Percentiles rank a stretch among this genome's conserved stretches.
Evolutionary conservation across 1,140 invertebrate species (phyloP).

Genomic region (Ostrea denselamellosa): DNA sequence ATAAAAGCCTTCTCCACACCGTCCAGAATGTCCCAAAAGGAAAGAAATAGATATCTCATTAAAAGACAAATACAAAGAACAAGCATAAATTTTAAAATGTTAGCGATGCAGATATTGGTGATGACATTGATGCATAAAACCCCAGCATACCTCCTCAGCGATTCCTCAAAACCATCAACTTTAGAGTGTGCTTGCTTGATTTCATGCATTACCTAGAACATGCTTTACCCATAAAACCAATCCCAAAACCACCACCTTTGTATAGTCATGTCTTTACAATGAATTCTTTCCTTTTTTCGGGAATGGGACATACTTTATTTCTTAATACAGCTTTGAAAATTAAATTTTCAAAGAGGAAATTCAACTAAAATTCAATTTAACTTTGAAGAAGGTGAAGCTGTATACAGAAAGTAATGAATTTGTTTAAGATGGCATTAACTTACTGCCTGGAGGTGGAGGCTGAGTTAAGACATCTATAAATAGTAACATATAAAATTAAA

Average conservation of each 20-base stretch:
- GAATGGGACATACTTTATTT: not conserved
- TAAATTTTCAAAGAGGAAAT: not conserved
- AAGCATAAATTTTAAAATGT: too few species aligned
- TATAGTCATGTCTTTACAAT: not conserved
- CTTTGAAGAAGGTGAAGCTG: not conserved
- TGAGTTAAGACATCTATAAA: constrained; percentile 57
- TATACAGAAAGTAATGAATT: not conserved
- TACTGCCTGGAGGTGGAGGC: constrained; percentile 68
- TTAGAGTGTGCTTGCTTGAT: not conserved
- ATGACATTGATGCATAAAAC: not conserved
- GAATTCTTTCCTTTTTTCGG: not conserved
- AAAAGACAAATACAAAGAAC: too few species aligned
- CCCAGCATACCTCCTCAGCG: not conserved
- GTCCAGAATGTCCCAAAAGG: too few species aligned
- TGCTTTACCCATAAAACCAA: constrained; percentile 21
- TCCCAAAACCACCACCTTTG: not conserved
- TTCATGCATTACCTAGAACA: not conserved
- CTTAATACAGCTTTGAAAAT: not conserved
- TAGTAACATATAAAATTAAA: constrained; percentile 46
- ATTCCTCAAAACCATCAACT: not conserved
- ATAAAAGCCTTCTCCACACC: too few species aligned
- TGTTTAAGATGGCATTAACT: constrained; percentile 46
- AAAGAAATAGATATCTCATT: too few species aligned
- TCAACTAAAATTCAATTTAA: not conserved
- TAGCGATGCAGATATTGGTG: too few species aligned